Evolutionary conservation across 2,797 vertebrate genomes (phyloP), one percentile per base, ranked within the genome.

Genomic region (Etheostoma perlongum): DNA sequence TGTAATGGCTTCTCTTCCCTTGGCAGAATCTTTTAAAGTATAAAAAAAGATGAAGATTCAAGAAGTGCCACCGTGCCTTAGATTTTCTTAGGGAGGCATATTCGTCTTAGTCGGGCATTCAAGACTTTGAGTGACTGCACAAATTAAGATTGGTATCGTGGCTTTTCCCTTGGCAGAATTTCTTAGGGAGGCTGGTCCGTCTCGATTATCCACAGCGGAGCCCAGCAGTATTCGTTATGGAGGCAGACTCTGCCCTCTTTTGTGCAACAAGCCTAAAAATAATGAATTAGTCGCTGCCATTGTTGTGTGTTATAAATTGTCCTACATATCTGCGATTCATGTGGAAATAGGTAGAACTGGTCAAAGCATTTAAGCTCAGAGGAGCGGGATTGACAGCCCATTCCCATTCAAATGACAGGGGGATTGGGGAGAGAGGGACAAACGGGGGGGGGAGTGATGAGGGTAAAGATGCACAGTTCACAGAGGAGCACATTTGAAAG

Each of bases 401-500:
- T 86, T 90, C 62, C 73, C 78, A 69, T 84, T 85, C 46, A 88
- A 75, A 75, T 74, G 72, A 85, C 23, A 30, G 40, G 16, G 49
- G 57, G 57, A 19, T 15, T 53, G 66, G 60, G 40, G 40, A 44
- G 69, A 66, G 58, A 63, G 36, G 14, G 42, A 18, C 66, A 40
- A 51, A 67, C 21, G 6, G 57, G 2, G 23, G 12, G 18, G 49
- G 15, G 19, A 8, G 33, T 23, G 79, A 90, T 86, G 59, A 85
- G 70, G 33, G 60, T 33, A 55, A 73, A 76, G 74, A 85, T 72
- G 78, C 74, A 62, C 59, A 71, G 78, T 68, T 78, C 36, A 58
- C 51, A 64, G 33, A 72, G 72, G 76, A 86, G 85, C 85, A 87
- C 86, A 92, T 91, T 87, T 87, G 89, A 88, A 87, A 79, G 52